A percentile compares a stretch with the other conserved stretches of the same genome.
Conservation (phyloP, 2,888 invertebrate species). For the Oxyscelio sp. region DNA sequence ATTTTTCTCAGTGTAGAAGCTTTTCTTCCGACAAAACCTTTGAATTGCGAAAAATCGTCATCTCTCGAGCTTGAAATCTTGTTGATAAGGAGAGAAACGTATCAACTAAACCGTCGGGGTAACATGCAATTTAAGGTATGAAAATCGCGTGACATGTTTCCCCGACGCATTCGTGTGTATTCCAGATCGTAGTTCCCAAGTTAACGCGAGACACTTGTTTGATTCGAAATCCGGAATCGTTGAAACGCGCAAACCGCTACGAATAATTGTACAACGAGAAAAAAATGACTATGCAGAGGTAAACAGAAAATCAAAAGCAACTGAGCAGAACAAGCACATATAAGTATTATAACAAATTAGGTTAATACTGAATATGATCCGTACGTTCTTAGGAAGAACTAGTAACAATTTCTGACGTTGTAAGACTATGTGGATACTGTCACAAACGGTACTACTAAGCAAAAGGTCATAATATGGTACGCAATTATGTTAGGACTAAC, state of each 20-base stretch:
- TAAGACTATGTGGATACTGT: too few relatives aligned
- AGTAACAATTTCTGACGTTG: too few relatives aligned
- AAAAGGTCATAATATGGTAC: too few relatives aligned
- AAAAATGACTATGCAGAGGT: conserved; percentile 60
- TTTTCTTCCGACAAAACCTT: too few relatives aligned
- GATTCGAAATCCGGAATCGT: conserved; percentile 58
- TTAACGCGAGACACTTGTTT: conserved; percentile 50
- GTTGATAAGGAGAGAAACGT: too few relatives aligned
- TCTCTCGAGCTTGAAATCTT: too few relatives aligned
- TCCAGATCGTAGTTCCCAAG: conserved; percentile 29
- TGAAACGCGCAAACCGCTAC: conserved; percentile 13
- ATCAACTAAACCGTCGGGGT: too few relatives aligned
- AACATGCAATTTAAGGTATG: too few relatives aligned
- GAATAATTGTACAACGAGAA: conserved; percentile 21
- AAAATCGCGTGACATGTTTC: not conserved
- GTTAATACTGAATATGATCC: conserved; percentile 38
- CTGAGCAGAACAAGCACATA: conserved; percentile 66
- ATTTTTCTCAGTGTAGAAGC: too few relatives aligned
- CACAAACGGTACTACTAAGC: too few relatives aligned
- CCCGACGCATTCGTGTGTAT: conserved; percentile 16
- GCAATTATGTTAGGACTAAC: too few relatives aligned
- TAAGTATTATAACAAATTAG: conserved; percentile 10
- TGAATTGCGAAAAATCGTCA: too few relatives aligned
- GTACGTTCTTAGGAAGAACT: conserved; percentile 57
- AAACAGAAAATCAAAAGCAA: conserved; percentile 57